Percentiles rank a stretch among this genome's conserved stretches.
These are phyloP conservation scores for Torymus texanus DNA, from an alignment of 2,888 invertebrate genomes.

Conservation along the genomic window DNA sequence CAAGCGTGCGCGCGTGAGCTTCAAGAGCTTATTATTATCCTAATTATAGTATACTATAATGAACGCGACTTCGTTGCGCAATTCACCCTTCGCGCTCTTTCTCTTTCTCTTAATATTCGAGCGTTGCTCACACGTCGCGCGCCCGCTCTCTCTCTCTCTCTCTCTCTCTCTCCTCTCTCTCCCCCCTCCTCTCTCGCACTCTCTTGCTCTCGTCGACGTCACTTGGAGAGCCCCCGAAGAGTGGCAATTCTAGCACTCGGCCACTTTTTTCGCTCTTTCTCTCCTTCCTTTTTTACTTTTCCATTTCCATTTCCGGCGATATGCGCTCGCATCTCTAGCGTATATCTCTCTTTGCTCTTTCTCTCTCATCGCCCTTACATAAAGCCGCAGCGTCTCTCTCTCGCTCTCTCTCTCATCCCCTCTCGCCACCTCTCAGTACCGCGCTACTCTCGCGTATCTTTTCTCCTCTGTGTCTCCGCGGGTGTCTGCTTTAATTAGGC, in stretches of 20 bases:
- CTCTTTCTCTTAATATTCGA: slow-evolving; percentile 51
- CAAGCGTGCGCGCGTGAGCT: slow-evolving; percentile 60
- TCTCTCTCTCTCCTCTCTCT: slow-evolving; percentile 51
- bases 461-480: slow-evolving; percentile 66
- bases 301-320: slow-evolving; percentile 43
- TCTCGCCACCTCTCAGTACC: too few species aligned
- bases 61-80: slow-evolving; percentile 65
- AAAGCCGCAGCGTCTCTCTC: slow-evolving; percentile 59
- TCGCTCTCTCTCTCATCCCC: slow-evolving; percentile 56
- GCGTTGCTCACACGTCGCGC: slow-evolving; percentile 56
- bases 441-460: background rate
- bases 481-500: slow-evolving; percentile 77
- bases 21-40: slow-evolving; percentile 74
- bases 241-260: slow-evolving; percentile 74
- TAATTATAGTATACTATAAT: slow-evolving; percentile 75
- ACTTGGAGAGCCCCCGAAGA: slow-evolving; percentile 69
- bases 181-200: slow-evolving; percentile 22
- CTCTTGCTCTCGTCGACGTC: slow-evolving; percentile 61
- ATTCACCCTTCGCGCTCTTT: slow-evolving; percentile 61
- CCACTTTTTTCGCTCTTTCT: slow-evolving; percentile 69
- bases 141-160: slow-evolving; percentile 55
- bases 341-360: slow-evolving; percentile 25
- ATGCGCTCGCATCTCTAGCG: slow-evolving; percentile 45
- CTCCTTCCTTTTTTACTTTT: slow-evolving; percentile 68
- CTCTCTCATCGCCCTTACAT: slow-evolving; percentile 32